Base-by-base conservation (phyloP, 2,888 invertebrate genomes). In the Leucoma salicis region DNA sequence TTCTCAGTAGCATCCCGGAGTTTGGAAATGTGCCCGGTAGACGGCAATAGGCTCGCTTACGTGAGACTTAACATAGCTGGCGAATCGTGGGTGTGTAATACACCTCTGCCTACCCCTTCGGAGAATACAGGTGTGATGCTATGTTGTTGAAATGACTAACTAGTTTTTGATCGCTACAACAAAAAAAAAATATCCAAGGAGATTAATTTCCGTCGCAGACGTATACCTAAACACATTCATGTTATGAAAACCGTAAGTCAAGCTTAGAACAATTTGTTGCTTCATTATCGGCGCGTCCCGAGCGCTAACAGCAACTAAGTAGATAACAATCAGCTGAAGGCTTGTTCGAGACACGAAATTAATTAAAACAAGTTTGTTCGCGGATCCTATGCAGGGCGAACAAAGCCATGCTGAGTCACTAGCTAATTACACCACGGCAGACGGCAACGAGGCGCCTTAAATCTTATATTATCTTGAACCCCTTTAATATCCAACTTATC, bases 291-390 rank as follows among this genome's bases (percentile, higher is more conserved):
- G 70, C 70, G 77, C 82, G 79, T 80, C 84, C 80, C 80, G 75
- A 79, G 78, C 79, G 80, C 78, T 82, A 83, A 82, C 84, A 83
- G 85, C 82, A 85, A 85, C 86, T 87, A 83, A 88, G 88, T 78
- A 87, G 89, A 89, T 89, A 87, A 88, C 88, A 84, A 89, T 89
- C 88, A 79, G 77, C 78, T 80, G 77, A 79, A 82, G 85, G 85
- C 86, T 86, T 89, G 89, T 86, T 85, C 82, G 82, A 86, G 89
- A 89, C 88, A 88, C 85, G 87, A 89, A 89, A 89, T 89, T 89
- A 89, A 89, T 89, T 89, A 89, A 89, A 89, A 89, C 89, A 89
- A 89, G 88, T 89, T 89, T 87, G 89, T 85, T 88, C 85, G 85
- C 86, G 85, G 85, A 87, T 87, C 84, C 84, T 85, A 84, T 88